Conservation (phyloP, 2,888 invertebrate genomes). For the Hedya salicella region DNA sequence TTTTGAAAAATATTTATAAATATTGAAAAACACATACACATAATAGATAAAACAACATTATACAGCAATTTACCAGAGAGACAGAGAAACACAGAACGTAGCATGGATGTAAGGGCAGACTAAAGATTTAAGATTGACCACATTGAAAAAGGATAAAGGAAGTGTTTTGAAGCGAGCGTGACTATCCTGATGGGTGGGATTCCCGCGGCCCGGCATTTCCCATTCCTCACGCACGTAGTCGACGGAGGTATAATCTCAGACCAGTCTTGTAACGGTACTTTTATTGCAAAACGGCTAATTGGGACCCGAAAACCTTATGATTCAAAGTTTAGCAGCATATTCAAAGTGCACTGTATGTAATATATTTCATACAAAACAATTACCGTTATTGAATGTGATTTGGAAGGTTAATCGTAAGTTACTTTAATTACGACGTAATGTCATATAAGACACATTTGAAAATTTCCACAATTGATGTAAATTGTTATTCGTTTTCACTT, state of each 20-base stretch:
- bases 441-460: no score
- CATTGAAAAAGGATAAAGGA: background rate
- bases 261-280: slow-evolving; percentile 17
- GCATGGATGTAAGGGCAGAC: no score
- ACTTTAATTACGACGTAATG: no score
- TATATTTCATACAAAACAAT: background rate
- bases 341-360: background rate
- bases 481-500: no score
- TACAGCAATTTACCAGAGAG: no score
- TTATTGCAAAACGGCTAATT: slow-evolving; percentile 15
- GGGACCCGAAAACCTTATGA: slow-evolving; percentile 24
- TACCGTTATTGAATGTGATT: background rate
- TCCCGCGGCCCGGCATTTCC: slow-evolving; percentile 15
- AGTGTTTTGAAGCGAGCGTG: background rate
- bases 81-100: no score
- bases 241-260: background rate
- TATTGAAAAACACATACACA: no score
- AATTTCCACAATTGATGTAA: no score
- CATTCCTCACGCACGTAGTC: background rate
- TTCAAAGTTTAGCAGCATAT: background rate
- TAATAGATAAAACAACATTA: no score
- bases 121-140: no score
- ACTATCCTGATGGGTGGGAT: background rate
- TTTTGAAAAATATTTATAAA: no score
- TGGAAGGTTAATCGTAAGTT: background rate